Conservation (phyloP, 2,113 vertebrate genomes). For the Gobio gobio region DNA sequence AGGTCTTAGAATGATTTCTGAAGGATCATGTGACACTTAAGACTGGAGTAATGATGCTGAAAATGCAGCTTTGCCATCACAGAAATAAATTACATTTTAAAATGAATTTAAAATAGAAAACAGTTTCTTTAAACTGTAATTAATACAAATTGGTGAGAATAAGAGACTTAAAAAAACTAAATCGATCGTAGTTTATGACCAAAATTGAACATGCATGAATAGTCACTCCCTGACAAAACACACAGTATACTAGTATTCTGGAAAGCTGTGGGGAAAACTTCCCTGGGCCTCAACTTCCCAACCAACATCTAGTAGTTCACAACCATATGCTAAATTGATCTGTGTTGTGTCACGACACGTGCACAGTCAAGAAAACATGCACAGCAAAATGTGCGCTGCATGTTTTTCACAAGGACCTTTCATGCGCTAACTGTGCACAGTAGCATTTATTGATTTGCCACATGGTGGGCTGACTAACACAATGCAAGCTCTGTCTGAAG, state of each 20-base stretch:
- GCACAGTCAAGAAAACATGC: conserved; percentile 7
- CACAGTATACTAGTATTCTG: background rate
- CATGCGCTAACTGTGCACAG: background rate
- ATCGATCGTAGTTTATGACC: background rate
- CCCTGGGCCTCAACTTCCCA: background rate
- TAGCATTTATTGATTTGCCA: conserved; percentile 31
- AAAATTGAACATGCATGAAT: background rate
- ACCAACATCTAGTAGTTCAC: background rate
- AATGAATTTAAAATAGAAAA: no score
- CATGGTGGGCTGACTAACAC: conserved; percentile 24
- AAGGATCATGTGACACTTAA: no score
- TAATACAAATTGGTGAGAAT: no score
- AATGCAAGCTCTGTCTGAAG: conserved; percentile 44
- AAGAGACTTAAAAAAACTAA: no score
- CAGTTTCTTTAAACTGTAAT: no score
- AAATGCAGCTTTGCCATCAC: no score
- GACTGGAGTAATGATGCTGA: no score
- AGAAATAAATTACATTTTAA: no score
- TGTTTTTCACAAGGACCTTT: background rate
- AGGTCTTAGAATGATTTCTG: no score
- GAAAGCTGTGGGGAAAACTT: background rate
- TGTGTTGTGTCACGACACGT: background rate
- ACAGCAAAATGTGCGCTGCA: background rate
- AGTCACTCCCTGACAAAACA: background rate
- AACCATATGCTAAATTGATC: background rate